A percentile compares a stretch with the other conserved stretches of the same genome.
Conservation (phyloP, 2,113 vertebrate species). For the Onychostruthus taczanowskii region DNA sequence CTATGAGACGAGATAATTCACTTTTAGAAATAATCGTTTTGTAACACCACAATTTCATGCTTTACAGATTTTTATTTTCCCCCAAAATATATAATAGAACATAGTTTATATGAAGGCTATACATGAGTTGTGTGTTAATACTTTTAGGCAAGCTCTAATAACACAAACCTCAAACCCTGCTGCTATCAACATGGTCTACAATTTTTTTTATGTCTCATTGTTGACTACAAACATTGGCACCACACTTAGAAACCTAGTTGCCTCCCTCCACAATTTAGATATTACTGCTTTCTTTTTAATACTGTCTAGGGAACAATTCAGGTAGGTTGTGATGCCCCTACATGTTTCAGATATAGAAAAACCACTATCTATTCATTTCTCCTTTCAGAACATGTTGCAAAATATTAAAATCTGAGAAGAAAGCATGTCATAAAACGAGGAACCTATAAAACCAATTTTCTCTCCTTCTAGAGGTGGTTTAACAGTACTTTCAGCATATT, state of each 20-base stretch:
- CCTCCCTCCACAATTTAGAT: conserved; percentile 47
- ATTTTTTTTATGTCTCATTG: conserved; percentile 64
- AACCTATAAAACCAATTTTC: conserved; percentile 63
- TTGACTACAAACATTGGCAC: conserved; percentile 66
- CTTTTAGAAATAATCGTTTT: conserved; percentile 66
- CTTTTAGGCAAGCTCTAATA: conserved; percentile 66
- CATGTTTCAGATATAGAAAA: conserved; percentile 60
- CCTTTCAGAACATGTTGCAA: conserved; percentile 54
- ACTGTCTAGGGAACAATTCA: conserved; percentile 59
- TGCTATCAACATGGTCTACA: conserved; percentile 52
- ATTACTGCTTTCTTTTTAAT: conserved; percentile 61
- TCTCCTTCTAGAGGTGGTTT: conserved; percentile 59
- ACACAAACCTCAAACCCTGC: conserved; percentile 58
- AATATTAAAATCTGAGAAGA: conserved; percentile 64
- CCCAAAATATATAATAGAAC: conserved; percentile 50
- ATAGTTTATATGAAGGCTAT: conserved; percentile 51
- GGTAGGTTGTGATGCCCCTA: conserved; percentile 59
- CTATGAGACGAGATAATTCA: conserved; percentile 51
- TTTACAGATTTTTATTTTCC: conserved; percentile 60
- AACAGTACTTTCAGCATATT: conserved; percentile 49
- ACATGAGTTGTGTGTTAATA: conserved; percentile 60
- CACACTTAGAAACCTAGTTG: conserved; percentile 59
- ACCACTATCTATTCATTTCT: conserved; percentile 57
- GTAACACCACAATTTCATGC: conserved; percentile 63
- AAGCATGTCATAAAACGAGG: conserved; percentile 57